Evolutionary conservation across 2,113 vertebrate species (phyloP).

Genomic region (Irena cyanogastra): DNA sequence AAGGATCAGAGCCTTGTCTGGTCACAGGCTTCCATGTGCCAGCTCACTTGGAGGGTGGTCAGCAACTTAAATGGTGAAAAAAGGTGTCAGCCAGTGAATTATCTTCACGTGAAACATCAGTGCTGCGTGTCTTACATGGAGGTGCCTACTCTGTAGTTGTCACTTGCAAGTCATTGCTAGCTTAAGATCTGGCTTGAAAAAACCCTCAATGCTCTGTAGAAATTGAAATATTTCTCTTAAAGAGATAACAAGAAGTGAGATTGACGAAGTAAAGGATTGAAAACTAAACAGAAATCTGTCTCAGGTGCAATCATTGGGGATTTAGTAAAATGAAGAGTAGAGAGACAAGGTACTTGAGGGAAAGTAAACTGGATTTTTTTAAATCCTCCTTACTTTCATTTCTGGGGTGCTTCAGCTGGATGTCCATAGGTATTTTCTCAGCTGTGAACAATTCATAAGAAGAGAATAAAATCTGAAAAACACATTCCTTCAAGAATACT

Average conservation of each 20-base stretch:
- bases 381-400: background rate
- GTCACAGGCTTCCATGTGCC: background rate
- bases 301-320: accelerated
- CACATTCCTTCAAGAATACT: background rate
- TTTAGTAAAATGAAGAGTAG: background rate
- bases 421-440: background rate
- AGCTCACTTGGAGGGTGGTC: background rate
- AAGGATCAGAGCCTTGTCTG: background rate
- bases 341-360: background rate
- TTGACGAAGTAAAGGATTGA: background rate
- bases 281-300: background rate
- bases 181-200: background rate
- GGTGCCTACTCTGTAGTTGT: background rate
- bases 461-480: constrained; percentile 8
- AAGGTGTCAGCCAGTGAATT: accelerated
- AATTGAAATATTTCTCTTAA: background rate
- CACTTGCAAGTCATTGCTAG: background rate
- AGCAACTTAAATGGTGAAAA: background rate
- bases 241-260: background rate
- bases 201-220: background rate
- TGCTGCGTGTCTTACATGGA: accelerated
- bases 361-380: background rate
- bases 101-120: background rate
- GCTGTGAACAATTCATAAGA: background rate
- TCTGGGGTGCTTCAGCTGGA: background rate